Evolutionary conservation across 2,797 vertebrate genomes (phyloP).

Genomic region (Clarias laeviceps): DNA sequence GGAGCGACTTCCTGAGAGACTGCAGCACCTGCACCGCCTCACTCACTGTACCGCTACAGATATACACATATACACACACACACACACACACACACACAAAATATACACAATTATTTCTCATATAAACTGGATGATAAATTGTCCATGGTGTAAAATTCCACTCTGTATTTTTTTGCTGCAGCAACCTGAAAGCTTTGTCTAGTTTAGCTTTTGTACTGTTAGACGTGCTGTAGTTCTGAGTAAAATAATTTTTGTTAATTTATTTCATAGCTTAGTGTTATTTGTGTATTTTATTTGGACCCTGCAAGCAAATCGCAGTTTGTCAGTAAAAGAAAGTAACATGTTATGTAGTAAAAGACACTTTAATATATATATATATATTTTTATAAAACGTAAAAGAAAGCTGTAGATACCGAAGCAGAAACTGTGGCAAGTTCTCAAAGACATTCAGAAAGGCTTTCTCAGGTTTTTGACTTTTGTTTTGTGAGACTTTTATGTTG

Average conservation of each 20-base stretch:
- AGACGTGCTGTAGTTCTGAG: not conserved
- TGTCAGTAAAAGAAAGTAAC: not conserved
- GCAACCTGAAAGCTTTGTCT: not conserved
- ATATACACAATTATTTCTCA: not conserved
- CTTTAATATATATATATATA: too few species aligned
- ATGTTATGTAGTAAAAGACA: not conserved
- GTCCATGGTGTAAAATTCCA: not conserved
- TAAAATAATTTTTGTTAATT: not conserved
- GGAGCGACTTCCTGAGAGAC: constrained; percentile 65
- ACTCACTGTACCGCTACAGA: constrained; percentile 59
- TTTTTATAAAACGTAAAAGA: not conserved
- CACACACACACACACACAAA: not conserved
- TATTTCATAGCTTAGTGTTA: not conserved
- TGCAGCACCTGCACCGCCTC: constrained; percentile 63
- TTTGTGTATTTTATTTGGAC: not conserved
- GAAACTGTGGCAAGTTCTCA: not conserved
- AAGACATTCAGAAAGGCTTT: not conserved
- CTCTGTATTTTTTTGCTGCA: not conserved
- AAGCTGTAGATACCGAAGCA: not conserved
- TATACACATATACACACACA: not conserved
- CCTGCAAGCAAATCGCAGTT: not conserved
- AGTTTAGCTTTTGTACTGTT: not conserved
- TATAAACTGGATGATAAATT: not conserved
- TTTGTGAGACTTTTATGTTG: too few species aligned
- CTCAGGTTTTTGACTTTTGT: not conserved